A percentile compares a stretch with the other conserved stretches of the same genome.
Evolutionary conservation across 1,140 invertebrate species (phyloP).

Genomic region (Myzus persicae): DNA sequence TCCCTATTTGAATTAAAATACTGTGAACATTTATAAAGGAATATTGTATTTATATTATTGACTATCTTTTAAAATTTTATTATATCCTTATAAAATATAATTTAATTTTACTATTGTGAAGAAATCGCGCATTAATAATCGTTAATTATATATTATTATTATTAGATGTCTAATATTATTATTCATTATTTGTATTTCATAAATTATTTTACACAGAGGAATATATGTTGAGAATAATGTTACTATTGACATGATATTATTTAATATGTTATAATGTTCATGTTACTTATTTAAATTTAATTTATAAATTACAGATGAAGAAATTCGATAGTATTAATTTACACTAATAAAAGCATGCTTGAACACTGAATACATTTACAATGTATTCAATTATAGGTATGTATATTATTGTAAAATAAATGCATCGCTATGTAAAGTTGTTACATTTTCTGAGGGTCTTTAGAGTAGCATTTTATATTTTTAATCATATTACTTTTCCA

Average conservation of each 20-base stretch:
- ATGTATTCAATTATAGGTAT: too few species aligned
- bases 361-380: neutral
- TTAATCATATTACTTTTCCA: neutral
- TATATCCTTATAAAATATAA: neutral
- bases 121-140: neutral
- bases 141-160: constrained; percentile 31
- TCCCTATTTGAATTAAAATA: neutral
- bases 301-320: neutral
- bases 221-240: constrained; percentile 29
- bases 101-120: neutral
- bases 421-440: neutral
- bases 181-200: constrained; percentile 4
- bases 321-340: neutral
- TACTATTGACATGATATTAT: neutral
- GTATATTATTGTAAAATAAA: neutral
- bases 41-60: constrained; percentile 1
- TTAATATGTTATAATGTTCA: too few species aligned
- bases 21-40: neutral
- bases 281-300: constrained; percentile 33
- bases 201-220: neutral
- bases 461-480: neutral
- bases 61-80: neutral
- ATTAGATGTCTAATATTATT: constrained; percentile 7
- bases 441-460: neutral
- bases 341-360: neutral